Evolutionary conservation across 2,888 invertebrate species (phyloP).

Genomic region (Monopis laevigella): DNA sequence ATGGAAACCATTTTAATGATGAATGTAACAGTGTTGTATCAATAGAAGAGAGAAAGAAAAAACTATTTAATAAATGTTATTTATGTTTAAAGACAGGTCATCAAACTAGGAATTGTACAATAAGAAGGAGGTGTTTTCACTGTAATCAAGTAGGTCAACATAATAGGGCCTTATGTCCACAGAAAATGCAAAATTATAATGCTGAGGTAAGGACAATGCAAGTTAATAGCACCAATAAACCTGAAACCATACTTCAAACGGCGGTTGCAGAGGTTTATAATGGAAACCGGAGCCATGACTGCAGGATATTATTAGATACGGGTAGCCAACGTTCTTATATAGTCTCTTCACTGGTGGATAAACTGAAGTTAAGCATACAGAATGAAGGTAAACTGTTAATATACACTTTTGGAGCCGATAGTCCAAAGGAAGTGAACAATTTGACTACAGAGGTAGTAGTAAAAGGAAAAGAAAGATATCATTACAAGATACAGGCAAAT

Average conservation of each 20-base stretch:
- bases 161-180: slow-evolving; percentile 7
- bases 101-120: background rate
- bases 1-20: slow-evolving; percentile 6
- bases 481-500: background rate
- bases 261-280: background rate
- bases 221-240: background rate
- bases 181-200: background rate
- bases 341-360: background rate
- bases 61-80: background rate
- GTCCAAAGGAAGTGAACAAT: slow-evolving; percentile 1
- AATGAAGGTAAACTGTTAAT: background rate
- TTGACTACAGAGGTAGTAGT: background rate
- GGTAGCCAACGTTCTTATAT: slow-evolving; percentile 3
- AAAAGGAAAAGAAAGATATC: background rate
- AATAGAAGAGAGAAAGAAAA: slow-evolving; percentile 6
- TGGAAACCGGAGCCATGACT: background rate
- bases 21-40: slow-evolving; percentile 1
- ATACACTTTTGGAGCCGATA: slow-evolving; percentile 2
- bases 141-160: background rate
- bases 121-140: background rate
- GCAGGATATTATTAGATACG: slow-evolving; percentile 1
- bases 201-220: background rate
- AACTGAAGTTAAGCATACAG: background rate
- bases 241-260: background rate
- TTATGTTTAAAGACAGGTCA: background rate